Conservation (phyloP, 2,113 vertebrate species). For the Dromaius novaehollandiae region DNA sequence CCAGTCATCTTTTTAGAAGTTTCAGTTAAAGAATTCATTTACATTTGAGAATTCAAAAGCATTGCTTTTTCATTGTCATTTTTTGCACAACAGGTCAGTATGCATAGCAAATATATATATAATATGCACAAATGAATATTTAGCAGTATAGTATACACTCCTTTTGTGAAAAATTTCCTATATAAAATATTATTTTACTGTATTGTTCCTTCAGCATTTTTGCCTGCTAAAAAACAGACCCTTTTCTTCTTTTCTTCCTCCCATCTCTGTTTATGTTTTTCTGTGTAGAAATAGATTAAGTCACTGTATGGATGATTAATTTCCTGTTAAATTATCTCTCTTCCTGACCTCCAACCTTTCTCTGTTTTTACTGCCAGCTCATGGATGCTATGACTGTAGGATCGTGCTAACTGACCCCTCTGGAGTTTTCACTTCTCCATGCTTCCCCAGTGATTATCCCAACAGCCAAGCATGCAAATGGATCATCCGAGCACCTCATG, state of each 20-base stretch:
- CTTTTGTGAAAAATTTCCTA: background rate
- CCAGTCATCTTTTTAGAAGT: background rate
- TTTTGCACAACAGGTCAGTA: background rate
- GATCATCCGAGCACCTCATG: constrained; percentile 88
- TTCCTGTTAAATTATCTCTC: background rate
- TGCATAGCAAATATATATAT: background rate
- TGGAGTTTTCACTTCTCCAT: constrained; percentile 89
- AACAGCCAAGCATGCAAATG: constrained; percentile 87
- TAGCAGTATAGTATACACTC: background rate
- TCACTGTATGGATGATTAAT: background rate
- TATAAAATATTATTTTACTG: background rate
- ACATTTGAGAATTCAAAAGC: background rate
- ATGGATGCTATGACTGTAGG: constrained; percentile 86
- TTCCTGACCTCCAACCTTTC: background rate
- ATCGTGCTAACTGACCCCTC: constrained; percentile 77
- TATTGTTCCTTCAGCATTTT: background rate
- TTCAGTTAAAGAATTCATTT: background rate
- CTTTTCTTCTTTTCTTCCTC: background rate
- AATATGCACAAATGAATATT: background rate
- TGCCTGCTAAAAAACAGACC: background rate
- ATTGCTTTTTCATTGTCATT: background rate
- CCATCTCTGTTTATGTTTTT: background rate
- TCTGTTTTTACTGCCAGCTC: constrained; percentile 74
- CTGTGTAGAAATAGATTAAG: background rate
- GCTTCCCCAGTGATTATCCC: constrained; percentile 91